These are phyloP conservation scores for Romanogobio albipinnatus DNA, from an alignment of 2,113 vertebrate species.

Conservation along the genomic window DNA sequence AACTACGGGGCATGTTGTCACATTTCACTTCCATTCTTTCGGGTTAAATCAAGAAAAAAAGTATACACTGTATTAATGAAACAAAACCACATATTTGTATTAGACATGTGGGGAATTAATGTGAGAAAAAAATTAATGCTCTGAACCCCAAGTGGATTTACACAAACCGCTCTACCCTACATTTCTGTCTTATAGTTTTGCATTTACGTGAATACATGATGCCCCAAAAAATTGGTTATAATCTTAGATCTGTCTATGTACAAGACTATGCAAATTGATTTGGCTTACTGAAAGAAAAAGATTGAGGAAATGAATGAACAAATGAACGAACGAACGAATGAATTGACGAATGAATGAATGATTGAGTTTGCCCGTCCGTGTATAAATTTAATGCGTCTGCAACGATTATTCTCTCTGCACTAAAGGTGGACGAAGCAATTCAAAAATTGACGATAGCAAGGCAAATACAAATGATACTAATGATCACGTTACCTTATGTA, in stretches of 20 bases:
- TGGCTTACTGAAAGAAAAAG: not conserved
- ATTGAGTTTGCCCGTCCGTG: not conserved
- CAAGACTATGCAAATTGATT: not conserved
- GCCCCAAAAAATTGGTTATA: not conserved
- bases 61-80: no score
- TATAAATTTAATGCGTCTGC: not conserved
- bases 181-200: not conserved
- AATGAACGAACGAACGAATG: not conserved
- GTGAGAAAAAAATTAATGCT: no score
- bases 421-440: not conserved
- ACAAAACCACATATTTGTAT: no score
- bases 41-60: no score
- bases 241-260: not conserved
- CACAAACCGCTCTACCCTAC: not conserved
- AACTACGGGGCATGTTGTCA: no score
- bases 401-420: not conserved
- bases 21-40: no score
- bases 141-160: no score
- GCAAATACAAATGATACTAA: not conserved
- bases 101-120: no score
- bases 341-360: not conserved
- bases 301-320: not conserved
- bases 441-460: not conserved
- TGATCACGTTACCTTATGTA: slow-evolving; percentile 37
- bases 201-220: not conserved